phyloP scores from a whole-genome alignment of 1,140 invertebrate genomes.

The Argopecten irradians region DNA sequence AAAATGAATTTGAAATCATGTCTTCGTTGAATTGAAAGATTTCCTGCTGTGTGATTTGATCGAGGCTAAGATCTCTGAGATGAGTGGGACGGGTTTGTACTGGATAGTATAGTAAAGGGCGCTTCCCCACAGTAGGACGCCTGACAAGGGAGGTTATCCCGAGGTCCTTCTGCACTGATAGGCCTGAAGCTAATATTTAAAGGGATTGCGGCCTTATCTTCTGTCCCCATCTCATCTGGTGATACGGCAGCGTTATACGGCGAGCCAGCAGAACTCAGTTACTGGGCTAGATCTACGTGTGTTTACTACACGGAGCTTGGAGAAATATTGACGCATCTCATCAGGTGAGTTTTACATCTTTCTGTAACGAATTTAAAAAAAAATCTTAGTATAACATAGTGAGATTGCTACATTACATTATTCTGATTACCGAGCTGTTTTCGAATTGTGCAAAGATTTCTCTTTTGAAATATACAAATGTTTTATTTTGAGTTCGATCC shows the following conservation, averaged over 20 bases:
- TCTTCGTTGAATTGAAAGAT: slow-evolving; percentile 22
- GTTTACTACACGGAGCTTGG: neutral
- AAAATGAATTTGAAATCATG: slow-evolving; percentile 7
- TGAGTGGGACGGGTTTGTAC: neutral
- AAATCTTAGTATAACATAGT: too few species aligned
- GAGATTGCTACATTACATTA: too few species aligned
- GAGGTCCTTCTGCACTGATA: neutral
- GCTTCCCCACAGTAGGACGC: neutral
- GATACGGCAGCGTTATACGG: neutral
- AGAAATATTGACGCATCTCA: neutral
- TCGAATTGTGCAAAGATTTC: too few species aligned
- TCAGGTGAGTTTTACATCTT: neutral
- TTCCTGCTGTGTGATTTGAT: neutral
- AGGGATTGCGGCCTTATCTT: neutral
- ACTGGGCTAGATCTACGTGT: too few species aligned
- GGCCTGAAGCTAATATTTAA: neutral
- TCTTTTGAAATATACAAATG: too few species aligned
- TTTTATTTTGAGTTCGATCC: too few species aligned
- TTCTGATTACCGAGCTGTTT: too few species aligned
- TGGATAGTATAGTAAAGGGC: neutral
- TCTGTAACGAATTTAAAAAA: too few species aligned
- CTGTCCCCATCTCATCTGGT: neutral
- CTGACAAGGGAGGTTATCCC: neutral
- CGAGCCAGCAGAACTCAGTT: neutral
- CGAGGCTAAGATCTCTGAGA: neutral